Evolutionary conservation across 2,797 vertebrate species (phyloP).

Genomic region (Myiothlypis coronata): DNA sequence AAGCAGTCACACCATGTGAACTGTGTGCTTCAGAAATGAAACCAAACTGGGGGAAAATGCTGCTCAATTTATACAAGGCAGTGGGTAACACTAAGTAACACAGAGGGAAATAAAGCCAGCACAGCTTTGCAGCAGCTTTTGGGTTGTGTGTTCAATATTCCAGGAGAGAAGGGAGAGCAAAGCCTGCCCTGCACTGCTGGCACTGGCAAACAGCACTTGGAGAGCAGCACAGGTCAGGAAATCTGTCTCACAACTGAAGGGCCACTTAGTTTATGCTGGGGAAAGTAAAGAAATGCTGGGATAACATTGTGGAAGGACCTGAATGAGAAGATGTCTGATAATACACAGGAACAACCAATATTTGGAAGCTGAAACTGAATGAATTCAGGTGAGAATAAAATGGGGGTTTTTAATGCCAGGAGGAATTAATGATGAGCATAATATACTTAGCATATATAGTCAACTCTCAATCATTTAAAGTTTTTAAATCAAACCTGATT

Average conservation of each 20-base stretch:
- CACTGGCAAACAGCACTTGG: not conserved
- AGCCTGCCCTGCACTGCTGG: not conserved
- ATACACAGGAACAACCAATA: not conserved
- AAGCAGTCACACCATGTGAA: not conserved
- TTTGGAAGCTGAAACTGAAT: not conserved
- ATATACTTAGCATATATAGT: constrained; percentile 46
- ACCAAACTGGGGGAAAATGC: not conserved
- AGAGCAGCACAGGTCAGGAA: not conserved
- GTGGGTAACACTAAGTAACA: not conserved
- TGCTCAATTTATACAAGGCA: not conserved
- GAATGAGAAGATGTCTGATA: not conserved
- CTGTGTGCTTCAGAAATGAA: not conserved
- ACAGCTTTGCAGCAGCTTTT: not conserved
- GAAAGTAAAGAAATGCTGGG: not conserved
- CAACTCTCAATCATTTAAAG: constrained; percentile 39
- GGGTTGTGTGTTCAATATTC: not conserved
- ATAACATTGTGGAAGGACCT: not conserved
- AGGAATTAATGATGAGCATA: constrained; percentile 24
- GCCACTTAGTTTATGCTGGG: not conserved
- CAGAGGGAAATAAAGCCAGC: not conserved
- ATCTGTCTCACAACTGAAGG: not conserved
- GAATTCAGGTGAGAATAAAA: constrained; percentile 19
- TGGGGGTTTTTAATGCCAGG: not conserved
- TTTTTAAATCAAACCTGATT: constrained; percentile 64
- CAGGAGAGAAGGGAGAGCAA: not conserved